Evolutionary conservation across 2,797 vertebrate genomes (phyloP), one percentile per base, ranked within the genome.

Genomic region (Sternotherus odoratus): DNA sequence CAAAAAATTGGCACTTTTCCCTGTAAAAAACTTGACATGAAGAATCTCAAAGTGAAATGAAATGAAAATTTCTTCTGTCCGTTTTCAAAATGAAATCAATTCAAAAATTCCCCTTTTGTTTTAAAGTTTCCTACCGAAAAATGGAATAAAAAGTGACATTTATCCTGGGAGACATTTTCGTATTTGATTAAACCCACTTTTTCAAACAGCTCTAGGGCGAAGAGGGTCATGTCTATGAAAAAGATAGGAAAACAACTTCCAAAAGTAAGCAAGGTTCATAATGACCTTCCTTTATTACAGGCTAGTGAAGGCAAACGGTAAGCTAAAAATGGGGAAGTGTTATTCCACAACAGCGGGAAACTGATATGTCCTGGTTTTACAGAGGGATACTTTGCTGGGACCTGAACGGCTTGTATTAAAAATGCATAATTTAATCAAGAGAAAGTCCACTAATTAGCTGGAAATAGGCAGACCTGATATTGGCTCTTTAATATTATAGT

Each of bases 361-460:
- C 56, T 21, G 84, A 82, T 84, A 94, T n/a, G 36, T 46, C 39
- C 49, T 92, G 1, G 0, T 39, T 93, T 86, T 88, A 74, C 53
- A 90, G 60, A 92, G 56, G 88, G 86, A 83, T 87, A 48, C 33
- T 19, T 66, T 56, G 78, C 49, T 95, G 91, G 96, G 82, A 97
- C 96, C 97, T 90, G 93, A 96, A 97, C 79, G 82, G 83, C 36
- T 93, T 94, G 63, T 92, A 96, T 97, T 96, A 97, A 97, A 97
- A 98, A 97, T 96, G 95, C 83, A 97, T 97, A 95, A 96, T 97
- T 96, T 97, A 97, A 97, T 97, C 95, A 97, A 95, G 94, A 95
- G 86, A 96, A 97, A 97, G 86, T 8, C 90, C 91, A 74, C 90
- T 97, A 97, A 97, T 97, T 92, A 97, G 96, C 92, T 94, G 83